A percentile compares a stretch with the other conserved stretches of the same genome.
phyloP scores from a whole-genome alignment of 1,140 invertebrate species.

The Reticulitermes speratus region DNA sequence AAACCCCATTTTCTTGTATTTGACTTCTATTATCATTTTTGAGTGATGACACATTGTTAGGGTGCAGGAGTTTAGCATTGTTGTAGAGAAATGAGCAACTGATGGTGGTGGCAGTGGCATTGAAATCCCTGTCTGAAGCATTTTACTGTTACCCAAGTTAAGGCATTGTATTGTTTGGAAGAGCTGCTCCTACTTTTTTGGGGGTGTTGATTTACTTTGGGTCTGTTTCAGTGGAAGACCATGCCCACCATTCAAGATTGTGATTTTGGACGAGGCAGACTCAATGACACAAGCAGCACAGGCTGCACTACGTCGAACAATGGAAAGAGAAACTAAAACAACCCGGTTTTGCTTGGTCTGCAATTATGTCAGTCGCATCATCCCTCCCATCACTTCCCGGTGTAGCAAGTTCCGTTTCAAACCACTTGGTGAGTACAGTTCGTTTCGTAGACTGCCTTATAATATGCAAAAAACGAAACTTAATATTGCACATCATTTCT shows the following conservation, averaged over 20 bases:
- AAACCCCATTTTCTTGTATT: no score
- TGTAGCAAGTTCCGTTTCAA: slow-evolving; percentile 99
- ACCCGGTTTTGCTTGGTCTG: slow-evolving; percentile 98
- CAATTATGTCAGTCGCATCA: slow-evolving; percentile 98
- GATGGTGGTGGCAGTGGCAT: no score
- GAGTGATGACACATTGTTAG: no score
- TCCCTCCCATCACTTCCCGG: slow-evolving; percentile 94
- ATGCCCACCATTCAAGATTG: slow-evolving; percentile 93
- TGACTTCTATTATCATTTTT: no score
- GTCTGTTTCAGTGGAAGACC: slow-evolving; percentile 69
- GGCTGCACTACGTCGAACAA: slow-evolving; percentile 91
- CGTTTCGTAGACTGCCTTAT: not conserved
- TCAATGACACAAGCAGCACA: slow-evolving; percentile 96
- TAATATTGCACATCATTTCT: not conserved
- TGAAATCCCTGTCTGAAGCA: no score
- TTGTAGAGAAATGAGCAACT: no score
- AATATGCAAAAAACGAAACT: not conserved
- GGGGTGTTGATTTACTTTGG: not conserved
- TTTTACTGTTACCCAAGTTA: no score
- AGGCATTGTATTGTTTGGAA: no score
- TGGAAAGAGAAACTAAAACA: slow-evolving; percentile 94
- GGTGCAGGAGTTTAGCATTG: no score
- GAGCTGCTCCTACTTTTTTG: no score
- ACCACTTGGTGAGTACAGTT: slow-evolving; percentile 58
- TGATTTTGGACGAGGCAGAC: slow-evolving; percentile 98